Base-by-base conservation (phyloP, 2,113 vertebrate species). In the Rhadina sibilatrix region DNA sequence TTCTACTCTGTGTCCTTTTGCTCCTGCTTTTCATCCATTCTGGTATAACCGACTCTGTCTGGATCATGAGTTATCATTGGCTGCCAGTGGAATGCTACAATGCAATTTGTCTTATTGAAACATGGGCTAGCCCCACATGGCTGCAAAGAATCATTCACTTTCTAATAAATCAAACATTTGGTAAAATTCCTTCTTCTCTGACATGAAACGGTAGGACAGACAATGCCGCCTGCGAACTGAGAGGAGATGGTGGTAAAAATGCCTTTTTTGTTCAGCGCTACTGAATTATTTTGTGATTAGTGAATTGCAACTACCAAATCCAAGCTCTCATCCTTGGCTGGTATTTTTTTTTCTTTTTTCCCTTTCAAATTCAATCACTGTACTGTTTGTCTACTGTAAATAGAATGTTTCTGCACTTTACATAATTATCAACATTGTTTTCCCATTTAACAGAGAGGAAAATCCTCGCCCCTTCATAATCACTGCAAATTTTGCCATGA, bases 21-120 rank as follows among this genome's bases (percentile, higher is more conserved):
- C 99, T 99, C 98, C 98, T 97, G 97, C 98, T 99, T 98, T 98
- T 98, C 98, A 98, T 98, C 98, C 98, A 98, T 98, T 99, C 98
- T 98, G 98, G 98, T 99, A 98, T 98, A 98, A 99, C 98, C 98
- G 98, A 99, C 98, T 99, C 98, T 98, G 98, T 98, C 98, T 98
- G 98, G 98, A 99, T 99, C 98, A 98, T 99, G 99, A 99, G 98
- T 99, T 99, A 99, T 99, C 99, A 99, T 99, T 99, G 99, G 98
- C 98, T 99, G 99, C 97, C 98, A 98, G 96, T 61, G 98, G 98
- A 98, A 98, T 97, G 98, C 98, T 99, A 98, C 97, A 98, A 97
- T 97, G 98, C 98, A 98, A 99, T 99, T 99, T 98, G 98, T 99
- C 99, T 99, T 99, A 98, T 98, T 99, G 98, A 98, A 98, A 98